These are phyloP conservation scores for Stegostoma tigrinum DNA, from an alignment of 2,113 vertebrate genomes.

Conservation along the genomic window DNA sequence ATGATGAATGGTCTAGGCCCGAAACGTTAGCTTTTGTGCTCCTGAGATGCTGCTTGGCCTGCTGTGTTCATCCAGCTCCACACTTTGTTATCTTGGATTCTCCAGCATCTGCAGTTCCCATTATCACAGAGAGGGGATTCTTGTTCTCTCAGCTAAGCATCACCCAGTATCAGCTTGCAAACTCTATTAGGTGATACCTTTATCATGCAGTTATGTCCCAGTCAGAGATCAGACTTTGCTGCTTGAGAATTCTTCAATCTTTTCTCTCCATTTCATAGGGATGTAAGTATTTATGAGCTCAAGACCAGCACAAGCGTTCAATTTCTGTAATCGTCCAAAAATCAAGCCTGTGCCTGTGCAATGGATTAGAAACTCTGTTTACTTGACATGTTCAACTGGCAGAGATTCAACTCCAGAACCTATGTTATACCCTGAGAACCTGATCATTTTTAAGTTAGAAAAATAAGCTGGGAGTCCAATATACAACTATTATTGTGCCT, in stretches of 20 bases:
- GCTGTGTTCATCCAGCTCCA: too few relatives aligned
- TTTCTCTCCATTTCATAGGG: constrained; percentile 1
- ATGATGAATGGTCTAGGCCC: too few relatives aligned
- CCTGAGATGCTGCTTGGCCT: too few relatives aligned
- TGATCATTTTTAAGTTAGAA: neutral
- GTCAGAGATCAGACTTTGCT: neutral
- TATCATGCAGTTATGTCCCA: neutral
- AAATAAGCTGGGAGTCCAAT: neutral
- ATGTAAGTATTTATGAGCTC: constrained; percentile 27
- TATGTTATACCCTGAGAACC: neutral
- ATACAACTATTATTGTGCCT: neutral
- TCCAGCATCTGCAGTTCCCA: too few relatives aligned
- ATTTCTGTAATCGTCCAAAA: neutral
- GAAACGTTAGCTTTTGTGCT: too few relatives aligned
- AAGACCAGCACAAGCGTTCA: neutral
- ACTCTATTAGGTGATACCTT: neutral
- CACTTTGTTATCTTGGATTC: too few relatives aligned
- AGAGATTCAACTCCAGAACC: neutral
- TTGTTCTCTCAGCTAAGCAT: neutral
- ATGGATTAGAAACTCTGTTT: neutral
- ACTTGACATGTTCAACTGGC: neutral
- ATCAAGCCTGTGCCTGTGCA: neutral
- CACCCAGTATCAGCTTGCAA: constrained; percentile 4
- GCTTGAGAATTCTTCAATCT: neutral
- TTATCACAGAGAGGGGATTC: neutral